Evolutionary conservation across 2,113 vertebrate genomes (phyloP), one percentile per base, ranked within the genome.

Genomic region (Cervus canadensis): DNA sequence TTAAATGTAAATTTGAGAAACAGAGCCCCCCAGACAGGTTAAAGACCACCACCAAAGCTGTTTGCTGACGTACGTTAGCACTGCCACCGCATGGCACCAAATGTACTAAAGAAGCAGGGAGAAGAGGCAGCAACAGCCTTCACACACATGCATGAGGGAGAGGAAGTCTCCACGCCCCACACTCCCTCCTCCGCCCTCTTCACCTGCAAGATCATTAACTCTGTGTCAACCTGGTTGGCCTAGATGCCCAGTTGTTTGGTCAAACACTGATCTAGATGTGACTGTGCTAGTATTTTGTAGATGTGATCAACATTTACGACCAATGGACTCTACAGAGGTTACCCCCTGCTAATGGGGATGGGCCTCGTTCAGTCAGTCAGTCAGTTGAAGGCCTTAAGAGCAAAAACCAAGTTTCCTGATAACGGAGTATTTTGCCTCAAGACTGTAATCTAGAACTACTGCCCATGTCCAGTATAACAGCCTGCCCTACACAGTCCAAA

Each of bases 331-430:
- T 52, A 88, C 26, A 5, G 48, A 90, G 25, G 91, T 56, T 14
- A 33, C 17, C 17, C 43, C 48, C 50, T 54, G 26, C 71, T 45
- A 74, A 62, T 1, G 4, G 7, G 14, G 21, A 26, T 19, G 12
- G 23, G 43, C 17, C 30, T 45, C 19, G 17, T 15, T 11, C 52
- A 74, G 57, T 64, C 19, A 74, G 57, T 64, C 25, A 74, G 57
- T 9, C 45, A 64, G 57, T 5, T 36, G 33, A 87, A 95, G 30
- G 74, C 48, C 50, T 76, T 56, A 78, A 40, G 28, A 93, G 19
- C 62, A 90, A 81, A 74, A 96, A 91, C 60, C 40, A 85, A 92
- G 26, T 43, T 97, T 94, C 60, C 33, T 84, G 2, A 84, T 25
- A 43, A 89, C 19, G 56, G 87, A 28, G 13, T 76, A 87, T 67